These are phyloP conservation scores for Lethenteron reissneri DNA, from an alignment of 2,113 vertebrate genomes.

Conservation along the genomic window DNA sequence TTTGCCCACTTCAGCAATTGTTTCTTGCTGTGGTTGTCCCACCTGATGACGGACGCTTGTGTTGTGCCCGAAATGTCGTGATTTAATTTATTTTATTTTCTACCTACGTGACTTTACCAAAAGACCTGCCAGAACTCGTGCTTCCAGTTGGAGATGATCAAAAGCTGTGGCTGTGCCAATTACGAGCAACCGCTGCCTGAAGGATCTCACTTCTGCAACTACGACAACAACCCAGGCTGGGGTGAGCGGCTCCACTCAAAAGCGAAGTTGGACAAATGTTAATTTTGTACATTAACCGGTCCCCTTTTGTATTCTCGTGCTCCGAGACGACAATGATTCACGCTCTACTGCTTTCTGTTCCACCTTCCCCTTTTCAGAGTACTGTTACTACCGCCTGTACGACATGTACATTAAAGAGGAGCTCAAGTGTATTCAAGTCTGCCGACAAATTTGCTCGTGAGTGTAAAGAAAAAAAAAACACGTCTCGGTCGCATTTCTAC, in stretches of 20 bases:
- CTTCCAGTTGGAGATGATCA: slow-evolving; percentile 37
- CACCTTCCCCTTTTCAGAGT: slow-evolving; percentile 21
- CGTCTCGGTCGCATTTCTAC: too few relatives aligned
- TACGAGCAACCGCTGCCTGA: slow-evolving; percentile 27
- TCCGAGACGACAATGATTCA: background rate
- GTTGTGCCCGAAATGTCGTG: background rate
- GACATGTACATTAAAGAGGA: slow-evolving; percentile 30
- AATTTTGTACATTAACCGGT: background rate
- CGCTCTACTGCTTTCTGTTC: too few relatives aligned
- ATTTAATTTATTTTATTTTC: background rate
- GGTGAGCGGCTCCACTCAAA: slow-evolving; percentile 23
- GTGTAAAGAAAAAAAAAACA: slow-evolving; percentile 6
- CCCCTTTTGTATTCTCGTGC: too few relatives aligned
- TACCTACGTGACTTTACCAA: slow-evolving; percentile 7
- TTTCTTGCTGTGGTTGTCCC: background rate
- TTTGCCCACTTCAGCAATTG: too few relatives aligned
- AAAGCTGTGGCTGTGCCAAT: slow-evolving; percentile 32
- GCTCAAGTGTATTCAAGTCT: slow-evolving; percentile 31
- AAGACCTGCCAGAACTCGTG: slow-evolving; percentile 45
- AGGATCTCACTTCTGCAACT: slow-evolving; percentile 32
- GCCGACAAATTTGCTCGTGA: slow-evolving; percentile 36
- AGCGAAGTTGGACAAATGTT: too few relatives aligned
- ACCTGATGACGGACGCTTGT: background rate
- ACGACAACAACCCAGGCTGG: slow-evolving; percentile 35
- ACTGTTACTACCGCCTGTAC: slow-evolving; percentile 34